These are phyloP conservation scores for fruit fly (Drosophila melanogaster) DNA, from an alignment of 1,140 invertebrate genomes.

Conservation along the genomic window Release_6_plus_ISO1_MT NT_037436.4:12602501-12603000, in stretches of 20 bases:
- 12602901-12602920: neutral
- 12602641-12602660: constrained; percentile 73
- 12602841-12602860: constrained; percentile 52
- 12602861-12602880: constrained; percentile 45
- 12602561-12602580: constrained; percentile 79
- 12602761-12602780: constrained; percentile 71
- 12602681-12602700: no score
- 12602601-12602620: constrained; percentile 13
- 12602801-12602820: constrained; percentile 65
- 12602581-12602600: constrained; percentile 25
- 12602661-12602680: constrained; percentile 20
- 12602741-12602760: constrained; percentile 24
- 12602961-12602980: no score
- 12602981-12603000: no score
- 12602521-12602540: constrained; percentile 46
- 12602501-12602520: constrained; percentile 75
- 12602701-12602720: no score
- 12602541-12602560: constrained; percentile 51
- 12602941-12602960: no score
- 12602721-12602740: constrained; percentile 2
- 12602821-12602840: constrained; percentile 63
- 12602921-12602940: neutral
- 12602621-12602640: constrained; percentile 35
- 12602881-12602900: constrained; percentile 51
- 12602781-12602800: constrained; percentile 73